A percentile compares a stretch with the other conserved stretches of the same genome.
Conservation (phyloP, 1,140 invertebrate genomes). For the Mizuhopecten yessoensis region DNA sequence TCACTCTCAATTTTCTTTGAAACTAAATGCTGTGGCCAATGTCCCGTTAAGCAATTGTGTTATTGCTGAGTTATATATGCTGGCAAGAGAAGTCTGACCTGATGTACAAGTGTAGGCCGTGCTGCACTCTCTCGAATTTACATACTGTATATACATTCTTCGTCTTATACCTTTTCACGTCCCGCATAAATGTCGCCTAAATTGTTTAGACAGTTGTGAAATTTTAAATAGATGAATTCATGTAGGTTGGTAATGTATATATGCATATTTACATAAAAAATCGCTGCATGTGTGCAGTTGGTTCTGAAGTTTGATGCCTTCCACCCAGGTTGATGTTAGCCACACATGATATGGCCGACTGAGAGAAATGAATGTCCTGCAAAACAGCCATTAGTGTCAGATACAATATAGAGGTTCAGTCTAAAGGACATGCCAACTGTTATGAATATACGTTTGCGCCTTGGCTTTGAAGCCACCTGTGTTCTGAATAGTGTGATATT, state of each 20-base stretch:
- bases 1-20: conserved; percentile 8
- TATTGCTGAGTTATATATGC: not conserved
- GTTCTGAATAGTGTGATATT: conserved; percentile 1
- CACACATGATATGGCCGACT: not conserved
- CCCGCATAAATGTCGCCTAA: not conserved
- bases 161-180: not conserved
- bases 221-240: conserved; percentile 32
- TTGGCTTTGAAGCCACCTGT: conserved; percentile 23
- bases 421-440: not conserved
- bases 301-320: not conserved
- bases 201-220: conserved; percentile 33
- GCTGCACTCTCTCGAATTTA: not conserved
- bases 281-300: not conserved
- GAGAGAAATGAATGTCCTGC: conserved; percentile 31
- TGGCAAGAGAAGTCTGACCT: not conserved
- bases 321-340: conserved; percentile 31
- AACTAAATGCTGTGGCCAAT: not conserved
- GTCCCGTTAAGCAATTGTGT: not conserved
- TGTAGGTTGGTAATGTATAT: not conserved
- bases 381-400: conserved; percentile 19
- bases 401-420: not conserved
- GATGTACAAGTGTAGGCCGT: not conserved
- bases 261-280: not conserved
- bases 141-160: not conserved
- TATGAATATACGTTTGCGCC: not conserved